A percentile compares a stretch with the other conserved stretches of the same genome.
These are phyloP conservation scores for Aratinga solstitialis DNA, from an alignment of 2,797 vertebrate species.

Conservation along the genomic window DNA sequence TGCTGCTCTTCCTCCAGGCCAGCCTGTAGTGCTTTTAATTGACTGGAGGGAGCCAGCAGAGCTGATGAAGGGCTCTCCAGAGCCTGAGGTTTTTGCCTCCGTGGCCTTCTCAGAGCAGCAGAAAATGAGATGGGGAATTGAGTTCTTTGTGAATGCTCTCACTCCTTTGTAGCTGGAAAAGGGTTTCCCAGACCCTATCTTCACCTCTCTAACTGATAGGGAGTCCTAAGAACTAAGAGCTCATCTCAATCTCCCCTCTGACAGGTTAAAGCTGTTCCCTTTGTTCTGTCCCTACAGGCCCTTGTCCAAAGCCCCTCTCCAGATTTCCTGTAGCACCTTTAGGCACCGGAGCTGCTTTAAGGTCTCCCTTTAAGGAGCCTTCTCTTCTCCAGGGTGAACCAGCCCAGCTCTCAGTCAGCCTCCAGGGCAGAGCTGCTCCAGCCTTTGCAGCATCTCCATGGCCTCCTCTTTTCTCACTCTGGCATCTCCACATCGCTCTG, in stretches of 20 bases:
- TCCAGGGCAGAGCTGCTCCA: not conserved
- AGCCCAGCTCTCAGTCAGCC: not conserved
- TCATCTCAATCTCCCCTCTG: not conserved
- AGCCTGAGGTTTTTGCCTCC: not conserved
- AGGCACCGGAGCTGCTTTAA: not conserved
- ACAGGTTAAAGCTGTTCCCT: not conserved
- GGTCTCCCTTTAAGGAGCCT: not conserved
- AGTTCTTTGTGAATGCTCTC: not conserved
- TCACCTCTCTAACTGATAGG: not conserved
- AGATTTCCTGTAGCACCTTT: not conserved
- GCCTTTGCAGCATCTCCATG: not conserved
- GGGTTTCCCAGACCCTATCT: not conserved
- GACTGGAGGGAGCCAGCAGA: conserved; percentile 7
- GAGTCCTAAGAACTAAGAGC: not conserved
- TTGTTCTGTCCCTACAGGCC: not conserved
- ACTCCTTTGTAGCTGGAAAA: not conserved
- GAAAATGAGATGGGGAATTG: not conserved
- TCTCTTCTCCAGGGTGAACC: not conserved
- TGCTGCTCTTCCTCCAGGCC: not conserved
- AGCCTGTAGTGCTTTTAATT: conserved; percentile 17
- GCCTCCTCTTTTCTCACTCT: not conserved
- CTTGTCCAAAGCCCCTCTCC: not conserved
- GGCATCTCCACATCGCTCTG: not conserved
- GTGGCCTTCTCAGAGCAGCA: not conserved
- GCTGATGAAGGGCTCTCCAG: conserved; percentile 1